These are phyloP conservation scores for Copidosoma floridanum DNA, from an alignment of 1,140 invertebrate species.

Conservation along the genomic window DNA sequence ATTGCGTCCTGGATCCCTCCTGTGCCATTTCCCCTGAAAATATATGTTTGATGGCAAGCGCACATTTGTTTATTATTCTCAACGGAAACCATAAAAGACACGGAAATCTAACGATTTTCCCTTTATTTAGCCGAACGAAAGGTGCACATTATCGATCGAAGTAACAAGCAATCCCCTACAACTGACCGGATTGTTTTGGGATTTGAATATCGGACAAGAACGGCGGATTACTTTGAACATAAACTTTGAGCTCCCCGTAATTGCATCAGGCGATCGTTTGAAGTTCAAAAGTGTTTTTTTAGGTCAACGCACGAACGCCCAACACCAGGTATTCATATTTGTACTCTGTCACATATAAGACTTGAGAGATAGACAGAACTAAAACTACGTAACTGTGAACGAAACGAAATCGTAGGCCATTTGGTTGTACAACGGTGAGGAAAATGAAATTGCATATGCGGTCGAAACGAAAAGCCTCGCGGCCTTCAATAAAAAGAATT, in stretches of 20 bases:
- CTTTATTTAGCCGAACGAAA: slow-evolving; percentile 7
- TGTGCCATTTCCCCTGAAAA: slow-evolving; percentile 32
- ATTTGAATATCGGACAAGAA: slow-evolving; percentile 38
- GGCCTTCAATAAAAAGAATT: slow-evolving; percentile 34
- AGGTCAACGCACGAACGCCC: slow-evolving; percentile 7
- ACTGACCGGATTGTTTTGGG: slow-evolving; percentile 30
- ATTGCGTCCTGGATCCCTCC: slow-evolving; percentile 35
- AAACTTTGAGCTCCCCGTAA: slow-evolving; percentile 24
- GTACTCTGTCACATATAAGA: background rate
- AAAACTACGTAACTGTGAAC: too few relatives aligned
- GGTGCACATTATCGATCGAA: slow-evolving; percentile 21
- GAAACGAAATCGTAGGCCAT: slow-evolving; percentile 29
- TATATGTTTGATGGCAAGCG: slow-evolving; percentile 31
- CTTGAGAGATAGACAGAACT: background rate
- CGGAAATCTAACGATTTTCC: too few relatives aligned
- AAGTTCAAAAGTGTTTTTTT: slow-evolving; percentile 36
- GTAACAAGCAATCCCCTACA: slow-evolving; percentile 11
- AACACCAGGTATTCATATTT: slow-evolving; percentile 6
- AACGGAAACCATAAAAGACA: too few relatives aligned
- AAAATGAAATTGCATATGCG: slow-evolving; percentile 30
- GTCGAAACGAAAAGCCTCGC: slow-evolving; percentile 29
- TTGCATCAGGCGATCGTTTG: slow-evolving; percentile 24
- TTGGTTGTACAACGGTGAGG: slow-evolving; percentile 39
- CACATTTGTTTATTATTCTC: background rate
- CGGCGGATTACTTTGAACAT: slow-evolving; percentile 38